Evolutionary conservation across 1,140 invertebrate genomes (phyloP).

Genomic region (Papilio dardanus): DNA sequence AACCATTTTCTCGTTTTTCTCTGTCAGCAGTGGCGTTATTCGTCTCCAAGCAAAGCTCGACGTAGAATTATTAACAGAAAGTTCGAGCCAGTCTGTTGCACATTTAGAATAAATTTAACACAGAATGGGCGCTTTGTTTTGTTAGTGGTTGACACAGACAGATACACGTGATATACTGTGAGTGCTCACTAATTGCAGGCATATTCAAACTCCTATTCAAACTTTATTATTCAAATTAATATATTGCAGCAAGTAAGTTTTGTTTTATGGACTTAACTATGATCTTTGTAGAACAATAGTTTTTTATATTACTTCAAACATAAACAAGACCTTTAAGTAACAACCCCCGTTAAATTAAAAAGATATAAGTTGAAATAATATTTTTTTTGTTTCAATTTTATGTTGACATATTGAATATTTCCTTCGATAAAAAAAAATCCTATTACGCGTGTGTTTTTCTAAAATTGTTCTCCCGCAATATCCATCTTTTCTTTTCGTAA

Average conservation of each 20-base stretch:
- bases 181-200: not conserved
- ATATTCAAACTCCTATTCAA: too few relatives aligned
- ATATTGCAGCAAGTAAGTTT: not conserved
- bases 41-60: not conserved
- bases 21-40: not conserved
- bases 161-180: not conserved
- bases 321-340: not conserved
- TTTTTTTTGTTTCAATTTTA: not conserved
- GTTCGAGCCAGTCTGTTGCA: not conserved
- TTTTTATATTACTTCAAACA: not conserved
- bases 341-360: not conserved
- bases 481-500: constrained; percentile 16
- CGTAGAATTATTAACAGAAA: constrained; percentile 10
- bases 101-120: constrained; percentile 20
- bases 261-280: too few relatives aligned
- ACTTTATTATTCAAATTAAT: not conserved
- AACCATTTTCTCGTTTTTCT: not conserved
- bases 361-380: not conserved
- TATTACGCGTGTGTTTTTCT: constrained; percentile 25
- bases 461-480: constrained; percentile 17
- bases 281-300: not conserved
- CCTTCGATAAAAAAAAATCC: constrained; percentile 12
- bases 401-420: not conserved
- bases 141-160: not conserved
- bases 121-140: constrained; percentile 13